Base-by-base conservation (phyloP, 2,888 invertebrate species). In the Ceramica pisi region DNA sequence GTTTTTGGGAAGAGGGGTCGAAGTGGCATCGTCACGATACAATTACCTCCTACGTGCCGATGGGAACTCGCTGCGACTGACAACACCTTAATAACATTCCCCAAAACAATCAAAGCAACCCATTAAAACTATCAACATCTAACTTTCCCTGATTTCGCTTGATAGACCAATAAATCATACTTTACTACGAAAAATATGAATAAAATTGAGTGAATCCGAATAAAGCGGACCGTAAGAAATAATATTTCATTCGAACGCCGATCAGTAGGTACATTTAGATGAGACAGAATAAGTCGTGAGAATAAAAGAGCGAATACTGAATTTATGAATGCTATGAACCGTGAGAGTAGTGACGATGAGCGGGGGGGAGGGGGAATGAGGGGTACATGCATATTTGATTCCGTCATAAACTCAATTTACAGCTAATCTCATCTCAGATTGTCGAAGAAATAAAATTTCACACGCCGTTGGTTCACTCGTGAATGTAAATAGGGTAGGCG, bases 361-460 rank as follows among this genome's bases (percentile, higher is more conserved):
- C 76, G 80, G 75, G 69, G 69, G 51, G 76, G 82, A 66, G 61
- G 75, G 9, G 10, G 82, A 80, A 86, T 83, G 79, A 85, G 78
- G 87, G 90, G 86, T 86, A 90, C 92, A 91, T 94, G 94, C 94
- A 94, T 95, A 95, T 95, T 95, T 94, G 94, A 95, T 94, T 94
- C 89, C 89, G 88, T 92, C 93, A 95, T 95, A 95, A 95, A 95
- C 93, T 94, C 94, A 94, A 95, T 95, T 95, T 95, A 92, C 94
- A 94, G 95, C 94, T 95, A 95, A 95, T 95, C 95, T 93, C 90
- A 93, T 95, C 92, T 93, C 92, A 94, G 95, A 95, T 95, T 95
- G 95, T 94, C 94, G 94, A 94, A 94, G 94, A 95, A 95, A 95
- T 95, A 95, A 95, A 95, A 95, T 95, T 94, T 95, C 93, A 94